Evolutionary conservation across 2,113 vertebrate species (phyloP).

Genomic region (Phyllopteryx taeniolatus): DNA sequence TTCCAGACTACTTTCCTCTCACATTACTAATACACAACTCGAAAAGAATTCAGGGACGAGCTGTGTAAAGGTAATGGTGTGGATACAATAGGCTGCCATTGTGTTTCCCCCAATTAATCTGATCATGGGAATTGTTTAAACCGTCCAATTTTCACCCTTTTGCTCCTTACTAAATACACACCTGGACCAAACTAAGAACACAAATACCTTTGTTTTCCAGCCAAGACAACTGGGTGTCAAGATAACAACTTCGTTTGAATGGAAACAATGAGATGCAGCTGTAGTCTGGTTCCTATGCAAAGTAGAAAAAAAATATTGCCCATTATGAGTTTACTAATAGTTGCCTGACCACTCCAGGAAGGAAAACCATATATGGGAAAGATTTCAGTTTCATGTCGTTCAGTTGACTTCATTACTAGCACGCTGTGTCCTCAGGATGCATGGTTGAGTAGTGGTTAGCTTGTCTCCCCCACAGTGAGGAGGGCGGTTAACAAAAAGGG

Average conservation of each 20-base stretch:
- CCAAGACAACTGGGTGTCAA: neutral
- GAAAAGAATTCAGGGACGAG: conserved; percentile 40
- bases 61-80: conserved; percentile 46
- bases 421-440: neutral
- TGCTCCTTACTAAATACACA: conserved; percentile 21
- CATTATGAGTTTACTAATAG: neutral
- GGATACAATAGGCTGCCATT: conserved; percentile 52
- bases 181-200: conserved; percentile 7
- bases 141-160: conserved; percentile 35
- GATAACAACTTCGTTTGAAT: neutral
- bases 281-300: neutral
- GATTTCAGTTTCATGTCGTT: neutral
- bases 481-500: conserved; percentile 13
- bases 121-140: conserved; percentile 40
- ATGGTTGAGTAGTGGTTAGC: neutral
- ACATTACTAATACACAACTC: conserved; percentile 56
- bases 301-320: neutral
- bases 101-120: conserved; percentile 36
- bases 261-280: conserved; percentile 4
- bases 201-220: conserved; percentile 1
- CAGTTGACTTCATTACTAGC: neutral
- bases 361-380: conserved; percentile 4
- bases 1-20: conserved; percentile 51
- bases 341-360: neutral
- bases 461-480: neutral